Conservation (phyloP, 2,888 invertebrate species). For the Ischnura elegans region DNA sequence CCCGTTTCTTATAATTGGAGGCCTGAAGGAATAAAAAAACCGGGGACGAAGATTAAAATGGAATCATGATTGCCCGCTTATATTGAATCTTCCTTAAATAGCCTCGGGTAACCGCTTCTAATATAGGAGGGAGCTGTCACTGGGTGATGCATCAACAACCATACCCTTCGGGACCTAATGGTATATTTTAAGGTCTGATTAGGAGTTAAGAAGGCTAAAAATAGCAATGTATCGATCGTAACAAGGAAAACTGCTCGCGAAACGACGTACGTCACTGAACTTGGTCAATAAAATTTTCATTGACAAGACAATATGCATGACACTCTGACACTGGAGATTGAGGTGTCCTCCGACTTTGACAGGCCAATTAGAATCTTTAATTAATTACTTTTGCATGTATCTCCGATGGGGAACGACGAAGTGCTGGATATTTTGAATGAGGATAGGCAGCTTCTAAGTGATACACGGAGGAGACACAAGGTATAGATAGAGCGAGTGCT, state of each 20-base stretch:
- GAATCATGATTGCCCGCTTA: background rate
- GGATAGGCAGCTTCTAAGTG: no score
- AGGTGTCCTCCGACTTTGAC: background rate
- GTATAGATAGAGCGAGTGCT: no score
- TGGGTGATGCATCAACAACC: background rate
- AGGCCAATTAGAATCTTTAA: background rate
- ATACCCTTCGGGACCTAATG: background rate
- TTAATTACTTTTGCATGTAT: background rate
- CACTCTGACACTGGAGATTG: background rate
- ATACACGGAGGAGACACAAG: no score
- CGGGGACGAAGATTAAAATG: background rate
- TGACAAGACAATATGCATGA: background rate
- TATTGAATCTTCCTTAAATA: background rate
- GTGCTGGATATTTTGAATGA: no score
- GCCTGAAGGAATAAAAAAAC: background rate
- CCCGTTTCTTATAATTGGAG: background rate
- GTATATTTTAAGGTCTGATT: conserved; percentile 15
- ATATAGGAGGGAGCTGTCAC: background rate
- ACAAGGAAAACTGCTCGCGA: background rate
- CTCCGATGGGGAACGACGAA: no score
- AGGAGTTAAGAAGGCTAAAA: background rate
- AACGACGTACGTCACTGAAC: background rate
- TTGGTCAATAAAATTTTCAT: background rate
- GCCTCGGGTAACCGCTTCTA: background rate
- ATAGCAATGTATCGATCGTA: background rate